Evolutionary conservation across 2,888 invertebrate genomes (phyloP), one percentile per base, ranked within the genome.

Genomic region (Noctua janthina): DNA sequence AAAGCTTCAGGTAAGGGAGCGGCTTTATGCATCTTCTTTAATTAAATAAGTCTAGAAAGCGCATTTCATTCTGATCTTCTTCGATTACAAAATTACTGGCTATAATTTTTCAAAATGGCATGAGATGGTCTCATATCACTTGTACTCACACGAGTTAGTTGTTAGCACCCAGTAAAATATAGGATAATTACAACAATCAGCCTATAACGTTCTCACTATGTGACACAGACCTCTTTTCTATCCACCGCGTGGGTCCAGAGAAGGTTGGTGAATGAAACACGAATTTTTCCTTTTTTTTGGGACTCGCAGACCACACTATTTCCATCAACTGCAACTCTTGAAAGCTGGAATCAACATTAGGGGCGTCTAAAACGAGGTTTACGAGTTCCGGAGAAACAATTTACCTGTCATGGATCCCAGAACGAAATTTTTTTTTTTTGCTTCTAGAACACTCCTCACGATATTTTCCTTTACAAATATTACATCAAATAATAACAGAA

Each of bases 401-500:
- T 59, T 1, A 59, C 0, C n/a, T 29, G 62, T n/a, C n/a, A 0
- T 46, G 46, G 46, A 46, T 46, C 46, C 0, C 17, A 17, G 15
- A 35, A 35, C 17, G 29, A 29, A 29, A 29, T 29, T 29, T 29
- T 29, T 29, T 29, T 29, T 29, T 29, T 29, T 29, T 29, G 29
- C 29, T 29, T 29, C 29, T 29, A 29, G 29, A 29, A 29, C 29
- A 29, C 29, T 29, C 17, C 64, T 20, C 17, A 66, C 20, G 4
- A 64, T 20, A 15, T 66, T 35, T 35, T 39, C 35, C 10, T 10
- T 66, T 2, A 20, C 35, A 3, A 46, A 74, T 82, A 83, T 54
- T 39, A 70, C 23, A 59, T 74, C 29, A 70, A 74, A 62, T 74
- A 76, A 74, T 29, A 76, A 77, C 79, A 83, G 20, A 68, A 87